These are phyloP conservation scores for Xenentodon cancila DNA, from an alignment of 2,797 vertebrate species.

Conservation along the genomic window DNA sequence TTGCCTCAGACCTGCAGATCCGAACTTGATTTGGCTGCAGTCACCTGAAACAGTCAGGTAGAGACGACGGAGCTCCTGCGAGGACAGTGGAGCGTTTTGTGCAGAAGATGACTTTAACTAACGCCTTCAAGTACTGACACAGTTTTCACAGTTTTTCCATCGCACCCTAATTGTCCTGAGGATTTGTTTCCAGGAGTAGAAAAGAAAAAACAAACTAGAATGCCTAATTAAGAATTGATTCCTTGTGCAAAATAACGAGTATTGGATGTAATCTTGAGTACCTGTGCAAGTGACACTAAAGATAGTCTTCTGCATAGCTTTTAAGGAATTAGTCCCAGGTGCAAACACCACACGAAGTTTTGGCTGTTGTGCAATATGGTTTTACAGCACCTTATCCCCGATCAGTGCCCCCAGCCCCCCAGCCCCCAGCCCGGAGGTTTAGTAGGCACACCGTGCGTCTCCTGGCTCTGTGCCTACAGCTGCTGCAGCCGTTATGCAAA, in stretches of 20 bases:
- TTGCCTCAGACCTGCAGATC: slow-evolving; percentile 38
- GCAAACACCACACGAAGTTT: slow-evolving; percentile 38
- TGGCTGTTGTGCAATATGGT: slow-evolving; percentile 47
- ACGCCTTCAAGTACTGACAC: neutral
- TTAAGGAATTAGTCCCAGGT: slow-evolving; percentile 28
- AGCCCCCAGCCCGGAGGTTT: slow-evolving; percentile 32
- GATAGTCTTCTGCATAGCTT: slow-evolving; percentile 26
- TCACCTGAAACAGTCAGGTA: neutral
- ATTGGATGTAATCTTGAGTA: too few relatives aligned
- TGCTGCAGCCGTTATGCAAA: slow-evolving; percentile 82
- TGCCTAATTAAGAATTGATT: too few relatives aligned
- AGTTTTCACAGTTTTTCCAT: neutral
- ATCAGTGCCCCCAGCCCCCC: slow-evolving; percentile 17
- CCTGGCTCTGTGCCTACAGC: slow-evolving; percentile 53
- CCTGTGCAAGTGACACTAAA: slow-evolving; percentile 19
- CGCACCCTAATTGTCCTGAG: neutral
- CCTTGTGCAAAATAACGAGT: too few relatives aligned
- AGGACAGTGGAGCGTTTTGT: slow-evolving; percentile 25
- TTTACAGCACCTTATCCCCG: slow-evolving; percentile 51
- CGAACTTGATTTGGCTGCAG: slow-evolving; percentile 28
- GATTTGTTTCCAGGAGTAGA: too few relatives aligned
- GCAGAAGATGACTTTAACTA: neutral
- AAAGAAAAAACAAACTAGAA: too few relatives aligned
- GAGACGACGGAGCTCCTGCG: neutral
- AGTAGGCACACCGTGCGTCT: slow-evolving; percentile 46